Percentiles rank a stretch among this genome's conserved stretches.
Evolutionary conservation across 2,113 vertebrate species (phyloP).

Genomic region (Dasyornis broadbenti): DNA sequence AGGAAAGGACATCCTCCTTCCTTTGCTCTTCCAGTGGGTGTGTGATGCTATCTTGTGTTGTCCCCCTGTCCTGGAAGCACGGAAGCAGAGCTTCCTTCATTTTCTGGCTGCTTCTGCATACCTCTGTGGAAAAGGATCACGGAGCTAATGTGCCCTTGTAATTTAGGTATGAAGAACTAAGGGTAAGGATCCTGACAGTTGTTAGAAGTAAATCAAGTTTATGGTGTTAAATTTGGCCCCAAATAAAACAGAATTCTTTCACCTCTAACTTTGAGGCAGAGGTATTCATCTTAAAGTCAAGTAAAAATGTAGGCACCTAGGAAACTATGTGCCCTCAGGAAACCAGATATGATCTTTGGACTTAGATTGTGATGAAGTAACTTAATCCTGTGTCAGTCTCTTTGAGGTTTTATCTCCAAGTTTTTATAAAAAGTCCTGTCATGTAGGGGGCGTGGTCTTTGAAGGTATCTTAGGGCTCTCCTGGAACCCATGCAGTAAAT

Average conservation of each 20-base stretch:
- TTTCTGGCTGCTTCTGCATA: not conserved
- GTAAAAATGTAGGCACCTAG: not conserved
- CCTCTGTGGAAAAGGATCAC: not conserved
- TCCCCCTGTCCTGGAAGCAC: not conserved
- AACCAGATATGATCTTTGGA: not conserved
- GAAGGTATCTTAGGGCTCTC: not conserved
- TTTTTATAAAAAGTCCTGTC: not conserved
- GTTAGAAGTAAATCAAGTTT: not conserved
- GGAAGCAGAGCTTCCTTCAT: not conserved
- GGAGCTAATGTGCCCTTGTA: not conserved
- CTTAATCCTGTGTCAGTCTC: not conserved
- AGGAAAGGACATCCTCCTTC: not conserved
- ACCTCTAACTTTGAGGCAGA: not conserved
- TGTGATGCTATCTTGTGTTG: not conserved
- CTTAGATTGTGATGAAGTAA: not conserved
- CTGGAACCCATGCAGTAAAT: not conserved
- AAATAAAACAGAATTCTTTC: not conserved
- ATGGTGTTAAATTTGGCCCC: not conserved
- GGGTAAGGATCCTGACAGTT: not conserved
- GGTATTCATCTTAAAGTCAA: not conserved
- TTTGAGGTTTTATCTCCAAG: not conserved
- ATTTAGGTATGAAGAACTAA: not conserved
- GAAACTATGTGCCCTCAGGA: not conserved
- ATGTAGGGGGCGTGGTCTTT: not conserved
- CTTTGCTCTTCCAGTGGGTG: not conserved